phyloP scores from a whole-genome alignment of 2,113 vertebrate species.

The Salvelinus alpinus region DNA sequence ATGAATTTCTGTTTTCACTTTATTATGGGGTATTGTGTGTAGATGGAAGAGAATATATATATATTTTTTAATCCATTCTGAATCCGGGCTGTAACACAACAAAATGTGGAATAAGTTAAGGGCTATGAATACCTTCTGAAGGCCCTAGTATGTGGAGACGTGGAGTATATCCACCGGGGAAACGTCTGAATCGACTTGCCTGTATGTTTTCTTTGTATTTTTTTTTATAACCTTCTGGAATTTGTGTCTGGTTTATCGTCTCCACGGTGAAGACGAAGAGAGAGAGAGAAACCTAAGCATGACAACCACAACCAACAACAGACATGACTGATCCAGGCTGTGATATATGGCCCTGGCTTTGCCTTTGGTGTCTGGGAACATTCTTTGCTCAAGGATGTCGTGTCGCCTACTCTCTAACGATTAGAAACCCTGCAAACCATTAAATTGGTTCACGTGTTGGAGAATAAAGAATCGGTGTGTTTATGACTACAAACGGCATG shows the following conservation, averaged over 20 bases:
- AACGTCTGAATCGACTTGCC: background rate
- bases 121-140: too few relatives aligned
- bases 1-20: too few relatives aligned
- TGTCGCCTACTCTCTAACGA: background rate
- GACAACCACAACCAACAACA: slow-evolving; percentile 46
- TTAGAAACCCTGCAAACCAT: too few relatives aligned
- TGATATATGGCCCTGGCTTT: slow-evolving; percentile 7
- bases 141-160: too few relatives aligned
- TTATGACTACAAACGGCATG: background rate
- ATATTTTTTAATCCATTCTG: too few relatives aligned
- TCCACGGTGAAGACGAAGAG: slow-evolving; percentile 34
- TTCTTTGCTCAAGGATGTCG: background rate
- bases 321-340: slow-evolving; percentile 8
- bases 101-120: too few relatives aligned
- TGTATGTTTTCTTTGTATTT: background rate
- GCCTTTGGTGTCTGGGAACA: slow-evolving; percentile 1
- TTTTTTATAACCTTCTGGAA: slow-evolving; percentile 32
- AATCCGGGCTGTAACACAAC: too few relatives aligned
- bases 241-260: slow-evolving; percentile 41
- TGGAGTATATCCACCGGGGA: background rate
- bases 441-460: too few relatives aligned
- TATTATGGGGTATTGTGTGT: too few relatives aligned
- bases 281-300: slow-evolving; percentile 34
- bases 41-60: too few relatives aligned
- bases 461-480: background rate